A percentile compares a stretch with the other conserved stretches of the same genome.
Conservation (phyloP, 2,113 vertebrate genomes). For the Paradisaea rubra region DNA sequence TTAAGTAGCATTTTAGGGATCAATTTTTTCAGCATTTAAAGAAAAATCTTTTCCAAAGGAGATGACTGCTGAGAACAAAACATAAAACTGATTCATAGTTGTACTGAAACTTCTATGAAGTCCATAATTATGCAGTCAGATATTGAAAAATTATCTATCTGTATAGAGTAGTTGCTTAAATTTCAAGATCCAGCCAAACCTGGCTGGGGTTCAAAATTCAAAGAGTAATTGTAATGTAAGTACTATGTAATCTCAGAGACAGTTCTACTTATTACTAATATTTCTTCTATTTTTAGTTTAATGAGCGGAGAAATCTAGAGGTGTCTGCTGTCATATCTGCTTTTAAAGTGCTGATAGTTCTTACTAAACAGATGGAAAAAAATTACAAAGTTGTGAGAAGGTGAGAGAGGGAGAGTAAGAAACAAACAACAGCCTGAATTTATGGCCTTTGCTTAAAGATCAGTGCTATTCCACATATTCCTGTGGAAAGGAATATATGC, state of each 20-base stretch:
- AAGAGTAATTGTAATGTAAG: neutral
- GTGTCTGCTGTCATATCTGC: neutral
- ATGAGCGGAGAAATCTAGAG: neutral
- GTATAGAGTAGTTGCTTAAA: neutral
- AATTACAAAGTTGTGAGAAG: neutral
- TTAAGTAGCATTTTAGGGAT: neutral
- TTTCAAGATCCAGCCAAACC: neutral
- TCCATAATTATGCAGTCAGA: conserved; percentile 40
- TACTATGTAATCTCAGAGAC: neutral
- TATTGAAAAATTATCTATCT: neutral
- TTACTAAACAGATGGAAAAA: neutral
- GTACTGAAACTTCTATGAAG: neutral
- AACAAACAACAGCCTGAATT: neutral
- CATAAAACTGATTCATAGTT: neutral
- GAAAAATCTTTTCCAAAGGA: neutral
- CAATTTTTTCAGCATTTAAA: neutral
- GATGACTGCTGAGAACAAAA: neutral
- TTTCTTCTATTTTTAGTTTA: conserved; percentile 6
- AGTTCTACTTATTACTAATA: neutral
- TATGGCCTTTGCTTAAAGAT: neutral
- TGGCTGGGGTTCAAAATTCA: conserved; percentile 3
- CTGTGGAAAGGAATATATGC: neutral
- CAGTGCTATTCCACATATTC: neutral
- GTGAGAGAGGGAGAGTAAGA: neutral
- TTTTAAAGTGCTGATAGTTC: neutral